Evolutionary conservation across 2,888 invertebrate species (phyloP), one percentile per base, ranked within the genome.

Genomic region (Plutella xylostella): DNA sequence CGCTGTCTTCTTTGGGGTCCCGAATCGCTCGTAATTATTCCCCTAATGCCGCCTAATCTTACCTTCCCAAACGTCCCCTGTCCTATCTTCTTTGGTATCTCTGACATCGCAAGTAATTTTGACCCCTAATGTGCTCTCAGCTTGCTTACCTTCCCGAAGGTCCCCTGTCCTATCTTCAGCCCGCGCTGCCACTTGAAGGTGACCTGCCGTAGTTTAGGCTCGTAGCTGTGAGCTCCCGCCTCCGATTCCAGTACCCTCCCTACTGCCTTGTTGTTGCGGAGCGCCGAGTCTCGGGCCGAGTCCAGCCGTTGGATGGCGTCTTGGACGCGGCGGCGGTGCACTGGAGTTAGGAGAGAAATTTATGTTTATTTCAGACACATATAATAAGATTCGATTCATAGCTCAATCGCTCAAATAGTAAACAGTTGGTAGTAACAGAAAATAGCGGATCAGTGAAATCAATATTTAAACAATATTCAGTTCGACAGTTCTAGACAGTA

Each of bases 171-270:
- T 46, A 88, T 88, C 72, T 97, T 97, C 49, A 94, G 92, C 3
- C 97, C 96, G 12, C 96, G 86, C 79, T 96, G 96, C 97, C 97
- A 97, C 47, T 92, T 91, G 78, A 97, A 97, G 51, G 92, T 92
- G 35, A 96, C 93, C 63, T 91, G 89, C 22, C 92, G 78, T 9
- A 92, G 88, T 53, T 90, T 88, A 45, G 94, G 90, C 54, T 90
- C 90, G 61, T 89, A 87, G 67, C 88, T 88, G 57, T 56, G 83
- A 57, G 59, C 75, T 49, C 68, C 56, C 2, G 69, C 63, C 15
- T 58, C 65, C 2, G 69, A 63, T 14, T 58, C 65, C 43, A 73
- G 61, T 40, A 73, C 80, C 18, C 63, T 59, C 0, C 84, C 84
- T 22, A 84, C 76, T 3, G 61, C 58, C 43, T 55, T 63, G 44